Conservation (phyloP, 2,888 invertebrate species). For the Osmoderma eremita region DNA sequence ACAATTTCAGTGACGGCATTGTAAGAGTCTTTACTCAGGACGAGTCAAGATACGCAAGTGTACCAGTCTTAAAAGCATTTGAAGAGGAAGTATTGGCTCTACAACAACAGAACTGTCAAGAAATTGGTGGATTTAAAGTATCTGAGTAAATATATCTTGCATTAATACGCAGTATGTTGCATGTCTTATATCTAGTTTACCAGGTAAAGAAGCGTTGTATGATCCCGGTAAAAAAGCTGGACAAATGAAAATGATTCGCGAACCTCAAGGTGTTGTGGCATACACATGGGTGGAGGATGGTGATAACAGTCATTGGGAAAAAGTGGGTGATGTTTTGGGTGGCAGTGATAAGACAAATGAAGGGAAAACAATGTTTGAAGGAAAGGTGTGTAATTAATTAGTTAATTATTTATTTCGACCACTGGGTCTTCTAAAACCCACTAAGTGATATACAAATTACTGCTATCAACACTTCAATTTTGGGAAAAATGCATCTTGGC, state of each 20-base stretch:
- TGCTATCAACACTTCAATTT: no score
- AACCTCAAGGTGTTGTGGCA: slow-evolving; percentile 78
- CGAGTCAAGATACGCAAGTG: slow-evolving; percentile 74
- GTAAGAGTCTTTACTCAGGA: slow-evolving; percentile 87
- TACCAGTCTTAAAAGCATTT: slow-evolving; percentile 71
- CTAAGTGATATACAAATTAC: no score
- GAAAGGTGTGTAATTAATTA: slow-evolving; percentile 69
- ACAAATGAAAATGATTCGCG: slow-evolving; percentile 84
- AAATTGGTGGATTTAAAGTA: slow-evolving; percentile 86
- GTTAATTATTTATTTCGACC: no score
- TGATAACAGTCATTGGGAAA: slow-evolving; percentile 74
- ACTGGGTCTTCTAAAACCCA: no score
- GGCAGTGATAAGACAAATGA: slow-evolving; percentile 71
- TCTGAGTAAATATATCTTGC: slow-evolving; percentile 71
- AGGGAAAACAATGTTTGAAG: slow-evolving; percentile 84
- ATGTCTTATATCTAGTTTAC: slow-evolving; percentile 68
- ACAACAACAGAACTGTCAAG: slow-evolving; percentile 71
- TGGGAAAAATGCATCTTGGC: no score
- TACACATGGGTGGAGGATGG: slow-evolving; percentile 80
- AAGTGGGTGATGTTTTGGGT: slow-evolving; percentile 91
- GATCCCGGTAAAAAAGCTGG: slow-evolving; percentile 84
- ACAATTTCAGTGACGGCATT: slow-evolving; percentile 79
- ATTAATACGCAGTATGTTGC: slow-evolving; percentile 21
- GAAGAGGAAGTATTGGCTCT: slow-evolving; percentile 78
- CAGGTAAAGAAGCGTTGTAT: slow-evolving; percentile 80